These are phyloP conservation scores for Apodemia duryi DNA, from an alignment of 2,888 invertebrate genomes.

Conservation along the genomic window DNA sequence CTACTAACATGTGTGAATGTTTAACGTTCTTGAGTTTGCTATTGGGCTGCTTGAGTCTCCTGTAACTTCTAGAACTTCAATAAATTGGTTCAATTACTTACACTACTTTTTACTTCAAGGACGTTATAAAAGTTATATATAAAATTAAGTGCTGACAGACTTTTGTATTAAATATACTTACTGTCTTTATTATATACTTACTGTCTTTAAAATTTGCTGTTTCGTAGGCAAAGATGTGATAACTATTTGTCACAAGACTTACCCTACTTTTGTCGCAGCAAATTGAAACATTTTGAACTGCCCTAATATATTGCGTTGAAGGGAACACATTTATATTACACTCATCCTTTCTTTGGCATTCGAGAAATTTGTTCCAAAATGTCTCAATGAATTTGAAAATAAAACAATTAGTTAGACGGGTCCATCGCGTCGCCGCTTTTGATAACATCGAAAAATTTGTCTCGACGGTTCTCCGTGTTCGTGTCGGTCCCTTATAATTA, in stretches of 20 bases:
- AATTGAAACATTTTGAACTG: constrained; percentile 50
- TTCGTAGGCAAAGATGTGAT: constrained; percentile 12
- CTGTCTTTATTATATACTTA: too few relatives aligned
- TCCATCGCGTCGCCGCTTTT: constrained; percentile 7
- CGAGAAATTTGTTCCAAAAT: neutral
- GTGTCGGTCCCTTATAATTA: neutral
- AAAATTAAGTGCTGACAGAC: too few relatives aligned
- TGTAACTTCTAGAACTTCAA: too few relatives aligned
- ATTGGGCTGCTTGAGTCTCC: too few relatives aligned
- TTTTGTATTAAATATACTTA: too few relatives aligned
- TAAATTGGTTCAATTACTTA: too few relatives aligned
- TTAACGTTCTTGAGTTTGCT: too few relatives aligned
- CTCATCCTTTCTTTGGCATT: constrained; percentile 12
- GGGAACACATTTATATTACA: constrained; percentile 40
- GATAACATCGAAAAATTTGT: constrained; percentile 1
- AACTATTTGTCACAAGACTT: constrained; percentile 24
- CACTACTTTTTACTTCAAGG: too few relatives aligned
- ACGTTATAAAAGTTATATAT: too few relatives aligned
- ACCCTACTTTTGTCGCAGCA: constrained; percentile 39
- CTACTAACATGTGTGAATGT: too few relatives aligned
- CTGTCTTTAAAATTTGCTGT: too few relatives aligned
- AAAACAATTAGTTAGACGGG: constrained; percentile 17
- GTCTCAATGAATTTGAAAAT: constrained; percentile 16
- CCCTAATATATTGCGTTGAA: constrained; percentile 45
- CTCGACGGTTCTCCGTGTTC: neutral